Base-by-base conservation (phyloP, 2,888 invertebrate genomes). In the Opisthograptis luteolata region DNA sequence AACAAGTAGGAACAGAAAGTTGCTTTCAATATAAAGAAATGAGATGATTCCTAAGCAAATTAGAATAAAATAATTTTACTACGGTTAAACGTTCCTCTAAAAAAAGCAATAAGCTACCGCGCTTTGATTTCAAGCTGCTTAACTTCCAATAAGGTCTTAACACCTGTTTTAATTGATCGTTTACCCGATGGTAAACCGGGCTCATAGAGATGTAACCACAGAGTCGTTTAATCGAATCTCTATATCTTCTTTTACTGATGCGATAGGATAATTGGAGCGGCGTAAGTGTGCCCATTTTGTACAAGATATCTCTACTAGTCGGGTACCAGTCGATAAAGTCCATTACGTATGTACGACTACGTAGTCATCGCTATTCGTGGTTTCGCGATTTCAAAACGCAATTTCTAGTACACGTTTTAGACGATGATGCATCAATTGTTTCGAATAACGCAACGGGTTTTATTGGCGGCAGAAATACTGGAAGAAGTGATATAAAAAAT, bases 191-290 rank as follows among this genome's bases (percentile, higher is more conserved):
- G 36, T 37, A 39, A 35, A 32, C 40, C 51, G 30, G 45, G 14
- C 19, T 13, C 40, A 61, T 57, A 55, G 59, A 72, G 67, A 54
- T 55, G 67, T 67, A 60, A 54, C 56, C 62, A 58, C 62, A 55
- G 59, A 60, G 58, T 62, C 60, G 55, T 66, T 66, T 70, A 64
- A 70, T 68, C 64, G 63, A 67, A 48, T 51, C 47, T 60, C 64
- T 64, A 63, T 72, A 68, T 66, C 67, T 64, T 67, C 65, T 72
- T 70, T 69, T 66, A 69, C 68, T 61, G 68, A 68, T 66, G 60
- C 64, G 63, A 68, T 69, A 63, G 58, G 52, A 63, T 75, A 77
- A 79, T 79, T 74, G 66, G 73, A 75, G 65, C 72, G 63, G 59
- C 60, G 60, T 70, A 68, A 76, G 71, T 73, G 68, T 66, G 59